These are phyloP conservation scores for Drosophila macrospina DNA, from an alignment of 2,888 invertebrate genomes.

Conservation along the genomic window DNA sequence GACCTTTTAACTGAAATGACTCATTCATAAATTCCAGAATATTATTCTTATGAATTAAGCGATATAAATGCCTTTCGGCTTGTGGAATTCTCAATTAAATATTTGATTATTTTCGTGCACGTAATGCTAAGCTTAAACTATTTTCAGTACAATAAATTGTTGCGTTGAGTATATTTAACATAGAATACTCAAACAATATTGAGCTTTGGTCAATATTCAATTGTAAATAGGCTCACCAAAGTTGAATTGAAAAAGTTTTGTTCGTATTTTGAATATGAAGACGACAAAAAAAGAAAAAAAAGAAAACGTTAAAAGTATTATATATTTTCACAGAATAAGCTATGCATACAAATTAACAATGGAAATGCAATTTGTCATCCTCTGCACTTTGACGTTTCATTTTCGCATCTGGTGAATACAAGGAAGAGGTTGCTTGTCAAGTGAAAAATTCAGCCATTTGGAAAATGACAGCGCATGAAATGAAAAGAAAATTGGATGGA, in stretches of 20 bases:
- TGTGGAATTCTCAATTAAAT: not conserved
- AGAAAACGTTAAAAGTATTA: constrained; percentile 48
- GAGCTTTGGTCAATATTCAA: constrained; percentile 52
- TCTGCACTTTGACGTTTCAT: constrained; percentile 72
- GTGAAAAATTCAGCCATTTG: constrained; percentile 36
- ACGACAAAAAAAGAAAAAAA: constrained; percentile 17
- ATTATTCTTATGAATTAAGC: not conserved
- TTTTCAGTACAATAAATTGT: constrained; percentile 12
- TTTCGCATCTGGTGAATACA: constrained; percentile 39
- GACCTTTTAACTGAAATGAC: constrained; percentile 26
- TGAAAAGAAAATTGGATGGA: constrained; percentile 1
- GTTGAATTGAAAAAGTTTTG: constrained; percentile 53
- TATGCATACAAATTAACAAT: constrained; percentile 64
- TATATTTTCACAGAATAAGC: constrained; percentile 27
- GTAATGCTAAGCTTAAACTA: not conserved
- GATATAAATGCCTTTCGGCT: not conserved
- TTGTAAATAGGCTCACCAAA: constrained; percentile 26
- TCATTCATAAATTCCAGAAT: not conserved
- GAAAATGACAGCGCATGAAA: constrained; percentile 59
- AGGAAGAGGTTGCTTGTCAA: constrained; percentile 39
- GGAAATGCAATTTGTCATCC: constrained; percentile 73
- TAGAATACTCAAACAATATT: constrained; percentile 55
- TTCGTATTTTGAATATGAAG: constrained; percentile 1
- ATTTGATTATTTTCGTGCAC: not conserved
- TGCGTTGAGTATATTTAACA: constrained; percentile 41